Conservation (phyloP, 2,888 invertebrate species). For the Cetonia aurata region DNA sequence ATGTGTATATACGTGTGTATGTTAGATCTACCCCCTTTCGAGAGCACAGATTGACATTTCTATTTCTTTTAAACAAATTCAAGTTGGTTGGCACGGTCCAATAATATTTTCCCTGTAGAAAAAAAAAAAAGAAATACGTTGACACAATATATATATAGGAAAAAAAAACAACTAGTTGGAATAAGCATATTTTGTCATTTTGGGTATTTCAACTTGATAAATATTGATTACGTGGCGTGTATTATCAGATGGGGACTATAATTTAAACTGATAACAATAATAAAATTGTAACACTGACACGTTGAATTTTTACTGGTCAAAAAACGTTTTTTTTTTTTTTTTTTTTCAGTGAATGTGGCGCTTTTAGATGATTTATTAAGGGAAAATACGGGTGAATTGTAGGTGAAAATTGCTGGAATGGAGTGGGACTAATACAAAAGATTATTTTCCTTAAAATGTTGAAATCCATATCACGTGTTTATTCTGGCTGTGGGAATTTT, state of each 20-base stretch:
- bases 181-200: background rate
- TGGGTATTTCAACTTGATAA: slow-evolving; percentile 8
- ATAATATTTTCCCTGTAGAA: too few species aligned
- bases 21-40: background rate
- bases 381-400: too few species aligned
- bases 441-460: too few species aligned
- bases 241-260: slow-evolving; percentile 10
- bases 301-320: background rate
- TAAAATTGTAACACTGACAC: slow-evolving; percentile 27
- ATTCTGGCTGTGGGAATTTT: too few species aligned
- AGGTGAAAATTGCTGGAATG: too few species aligned
- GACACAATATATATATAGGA: background rate
- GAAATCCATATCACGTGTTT: too few species aligned
- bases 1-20: background rate
- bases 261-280: slow-evolving; percentile 24
- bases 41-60: slow-evolving; percentile 5
- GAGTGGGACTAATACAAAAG: too few species aligned
- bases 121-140: background rate
- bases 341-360: too few species aligned
- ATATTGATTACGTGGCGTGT: slow-evolving; percentile 32
- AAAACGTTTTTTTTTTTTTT: too few species aligned
- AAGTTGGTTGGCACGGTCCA: too few species aligned
- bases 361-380: too few species aligned
- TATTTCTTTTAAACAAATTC: slow-evolving; percentile 3
- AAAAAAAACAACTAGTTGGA: background rate